Conservation (phyloP, 2,113 vertebrate genomes). For the Forbesichthys papilliferus region DNA sequence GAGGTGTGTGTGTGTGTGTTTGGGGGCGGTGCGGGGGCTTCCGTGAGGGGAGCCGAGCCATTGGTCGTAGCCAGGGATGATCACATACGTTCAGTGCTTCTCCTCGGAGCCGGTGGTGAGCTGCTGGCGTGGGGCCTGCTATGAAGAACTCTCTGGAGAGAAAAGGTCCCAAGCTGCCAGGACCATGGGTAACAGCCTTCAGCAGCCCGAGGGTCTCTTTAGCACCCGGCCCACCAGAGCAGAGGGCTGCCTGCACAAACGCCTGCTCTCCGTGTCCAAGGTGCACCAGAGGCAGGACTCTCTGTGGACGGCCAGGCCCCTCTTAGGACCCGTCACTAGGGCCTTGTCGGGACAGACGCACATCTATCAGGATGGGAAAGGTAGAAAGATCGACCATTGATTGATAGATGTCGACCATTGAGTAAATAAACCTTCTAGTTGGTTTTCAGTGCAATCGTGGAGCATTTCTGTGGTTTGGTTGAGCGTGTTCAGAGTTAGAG, state of each 20-base stretch:
- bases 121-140: slow-evolving; percentile 80
- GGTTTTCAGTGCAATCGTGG: background rate
- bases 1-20: slow-evolving; percentile 42
- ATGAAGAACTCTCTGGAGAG: slow-evolving; percentile 71
- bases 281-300: slow-evolving; percentile 77
- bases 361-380: slow-evolving; percentile 60
- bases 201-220: slow-evolving; percentile 58
- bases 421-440: too few relatives aligned
- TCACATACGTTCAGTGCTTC: slow-evolving; percentile 82
- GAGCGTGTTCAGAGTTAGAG: too few relatives aligned
- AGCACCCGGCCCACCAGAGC: slow-evolving; percentile 33
- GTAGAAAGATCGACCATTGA: slow-evolving; percentile 31
- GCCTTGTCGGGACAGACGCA: slow-evolving; percentile 38
- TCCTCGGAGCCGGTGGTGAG: slow-evolving; percentile 76
- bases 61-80: slow-evolving; percentile 75
- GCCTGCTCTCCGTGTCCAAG: slow-evolving; percentile 74
- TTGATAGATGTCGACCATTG: background rate
- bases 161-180: slow-evolving; percentile 64
- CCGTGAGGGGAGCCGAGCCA: slow-evolving; percentile 22
- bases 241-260: slow-evolving; percentile 72
- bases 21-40: slow-evolving; percentile 40
- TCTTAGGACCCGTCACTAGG: slow-evolving; percentile 53
- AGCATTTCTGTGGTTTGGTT: too few relatives aligned
- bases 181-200: slow-evolving; percentile 81
- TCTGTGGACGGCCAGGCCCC: slow-evolving; percentile 83